Base-by-base conservation (phyloP, 1,140 invertebrate species). In the Gonioctena quinquepunctata region DNA sequence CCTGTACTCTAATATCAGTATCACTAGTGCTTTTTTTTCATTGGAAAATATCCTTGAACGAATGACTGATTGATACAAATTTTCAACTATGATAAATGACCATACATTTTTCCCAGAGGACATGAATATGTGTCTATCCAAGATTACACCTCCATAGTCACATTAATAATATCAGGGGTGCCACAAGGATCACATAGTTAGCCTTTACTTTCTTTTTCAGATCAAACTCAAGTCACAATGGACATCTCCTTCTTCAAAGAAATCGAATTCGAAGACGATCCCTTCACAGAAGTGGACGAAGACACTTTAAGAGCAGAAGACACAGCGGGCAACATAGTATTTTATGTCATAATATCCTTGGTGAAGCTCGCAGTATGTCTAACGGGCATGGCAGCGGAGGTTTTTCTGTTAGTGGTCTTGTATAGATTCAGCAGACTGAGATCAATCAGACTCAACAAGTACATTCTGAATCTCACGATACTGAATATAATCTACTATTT, bases 381-480 rank as follows among this genome's bases (percentile, higher is more conserved):
- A 3, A 26, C 23, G 2, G 68, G 59, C 13, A 28, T 73, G 13
- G 5, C 70, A 16, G 16, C 66, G 2, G 59, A 76, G 16, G 42
- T 69, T 4, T 49, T 76, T 4, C 28, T 76, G 6, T 67, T 71
- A 8, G 63, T 70, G 27, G 54, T 73, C 1, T 68, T 73, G 3
- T 54, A 54, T 16, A 68, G 67, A 63, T 76, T 66, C 25, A 61
- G 64, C 49, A 72, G 65, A 3, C 52, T 76, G 13, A 64, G 62
- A 26, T 62, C 59, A 19, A 19, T 48, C 2, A 22, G 68, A 21
- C 22, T 61, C 18, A 76, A 76, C 28, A 59, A 56, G 16, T 76
- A 72, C 16, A 72, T 76, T 48, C 33, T 72, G 2, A 62, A 73
- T 33, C 63, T 59, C 26, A 50, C 63, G 23, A 64, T 72, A 11